Percentiles rank a stretch among this genome's conserved stretches.
phyloP scores from a whole-genome alignment of 2,888 invertebrate genomes.

The Pinctada fucata region DNA sequence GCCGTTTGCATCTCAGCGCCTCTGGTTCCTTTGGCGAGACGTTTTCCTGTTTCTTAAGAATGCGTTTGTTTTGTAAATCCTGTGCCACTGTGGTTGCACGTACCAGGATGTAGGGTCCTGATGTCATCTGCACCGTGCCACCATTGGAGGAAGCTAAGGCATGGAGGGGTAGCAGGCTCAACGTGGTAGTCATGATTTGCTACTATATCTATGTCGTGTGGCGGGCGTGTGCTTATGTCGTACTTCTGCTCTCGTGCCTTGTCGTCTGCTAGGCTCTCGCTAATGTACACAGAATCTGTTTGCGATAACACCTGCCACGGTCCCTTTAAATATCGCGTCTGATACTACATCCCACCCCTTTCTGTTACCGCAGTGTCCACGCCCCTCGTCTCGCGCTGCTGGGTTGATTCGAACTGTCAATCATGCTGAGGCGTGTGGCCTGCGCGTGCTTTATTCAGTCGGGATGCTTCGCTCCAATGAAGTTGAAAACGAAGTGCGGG shows the following conservation, averaged over 20 bases:
- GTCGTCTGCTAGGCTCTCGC: neutral
- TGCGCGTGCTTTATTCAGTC: constrained; percentile 49
- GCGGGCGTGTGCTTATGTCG: constrained; percentile 34
- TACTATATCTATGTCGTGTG: constrained; percentile 32
- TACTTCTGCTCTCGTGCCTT: constrained; percentile 26
- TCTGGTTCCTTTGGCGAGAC: constrained; percentile 55
- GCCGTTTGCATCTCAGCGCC: constrained; percentile 69
- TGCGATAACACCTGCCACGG: constrained; percentile 29
- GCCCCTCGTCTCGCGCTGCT: constrained; percentile 4
- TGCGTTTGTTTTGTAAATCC: constrained; percentile 63
- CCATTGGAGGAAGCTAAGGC: constrained; percentile 50
- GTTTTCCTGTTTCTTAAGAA: constrained; percentile 51
- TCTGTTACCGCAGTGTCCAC: neutral
- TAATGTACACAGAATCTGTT: constrained; percentile 11
- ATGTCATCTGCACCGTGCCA: constrained; percentile 57
- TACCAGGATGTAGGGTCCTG: constrained; percentile 64
- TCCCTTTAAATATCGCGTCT: constrained; percentile 23
- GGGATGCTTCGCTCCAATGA: constrained; percentile 10
- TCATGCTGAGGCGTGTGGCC: constrained; percentile 46
- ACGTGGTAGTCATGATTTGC: constrained; percentile 50
- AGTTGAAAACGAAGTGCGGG: constrained; percentile 17
- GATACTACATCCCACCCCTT: neutral
- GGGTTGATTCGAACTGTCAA: constrained; percentile 24
- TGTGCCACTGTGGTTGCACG: constrained; percentile 67
- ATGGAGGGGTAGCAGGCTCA: constrained; percentile 60